Evolutionary conservation across 92 coral and sea anemone genomes (phyloP), one percentile per base, ranked within the genome.

Genomic region (Hydrozoanthus gracilis): DNA sequence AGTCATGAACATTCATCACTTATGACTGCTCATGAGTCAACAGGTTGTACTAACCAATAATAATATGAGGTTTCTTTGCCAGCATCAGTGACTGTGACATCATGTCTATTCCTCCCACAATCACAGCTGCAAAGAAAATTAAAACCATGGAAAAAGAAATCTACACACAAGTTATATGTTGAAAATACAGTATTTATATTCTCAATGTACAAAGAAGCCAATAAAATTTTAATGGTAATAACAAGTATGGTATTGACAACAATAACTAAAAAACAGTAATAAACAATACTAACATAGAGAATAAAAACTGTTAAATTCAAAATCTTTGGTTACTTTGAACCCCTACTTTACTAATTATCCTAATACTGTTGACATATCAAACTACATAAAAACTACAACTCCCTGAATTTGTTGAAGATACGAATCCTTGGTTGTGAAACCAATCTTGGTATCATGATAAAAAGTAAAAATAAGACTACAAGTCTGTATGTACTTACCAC

Each of bases 81-180:
- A 97, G 78, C 90, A 94, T 93, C 45, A 97, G 86, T 4, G 99
- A 88, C 79, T 97, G 99, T 13, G 99, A 93, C 99, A 96, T 96
- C 88, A 96, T 96, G 54, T 96, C 99, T 44, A 96, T 97, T 51
- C 99, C 99, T 77, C 99, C 99, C 77, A 97, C 99, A 49, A 97
- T 84, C 65, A 97, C 98, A 89, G 98, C 99, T 97, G 69, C 15
- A 58, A 50, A 55, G 65, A 39, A 68, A 69, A n/a, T 11, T 8
- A 15, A 69, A 13, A 35, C 20, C 13, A 51, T 52, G 10, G 15
- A 15, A 15, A 51, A 8, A 14, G 12, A 46, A 14, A 0, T 3
- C 54, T 54, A 51, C 3, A 3, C 14, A 35, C 3, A 46, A 16
- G 20, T 12, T 17, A 12, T 7, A 14, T 4, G 48, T 9, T 8